A percentile compares a stretch with the other conserved stretches of the same genome.
Evolutionary conservation across 2,888 invertebrate genomes (phyloP).

Genomic region (Drosophila tanythrix): DNA sequence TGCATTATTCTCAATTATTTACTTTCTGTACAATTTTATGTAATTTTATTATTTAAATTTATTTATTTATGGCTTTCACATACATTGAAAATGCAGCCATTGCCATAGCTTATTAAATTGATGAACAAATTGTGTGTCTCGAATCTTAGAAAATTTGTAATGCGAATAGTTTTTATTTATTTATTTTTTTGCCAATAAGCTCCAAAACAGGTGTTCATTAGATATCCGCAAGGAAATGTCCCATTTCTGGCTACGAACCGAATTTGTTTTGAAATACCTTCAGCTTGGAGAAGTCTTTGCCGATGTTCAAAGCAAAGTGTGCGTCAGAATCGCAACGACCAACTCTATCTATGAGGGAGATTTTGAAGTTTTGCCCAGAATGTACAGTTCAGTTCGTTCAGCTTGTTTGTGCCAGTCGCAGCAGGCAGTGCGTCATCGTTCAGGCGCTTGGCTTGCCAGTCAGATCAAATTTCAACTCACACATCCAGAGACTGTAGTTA

Average conservation of each 20-base stretch:
- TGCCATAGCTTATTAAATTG: neutral
- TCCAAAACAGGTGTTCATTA: neutral
- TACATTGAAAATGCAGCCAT: neutral
- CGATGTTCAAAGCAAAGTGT: neutral
- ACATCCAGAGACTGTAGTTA: neutral
- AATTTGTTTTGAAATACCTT: neutral
- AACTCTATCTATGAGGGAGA: neutral
- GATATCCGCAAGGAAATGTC: neutral
- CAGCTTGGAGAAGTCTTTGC: neutral
- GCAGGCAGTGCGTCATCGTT: constrained; percentile 2
- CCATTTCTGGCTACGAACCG: neutral
- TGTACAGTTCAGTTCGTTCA: neutral
- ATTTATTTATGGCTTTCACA: neutral
- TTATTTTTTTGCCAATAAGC: neutral
- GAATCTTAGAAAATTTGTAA: neutral
- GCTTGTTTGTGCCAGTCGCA: neutral
- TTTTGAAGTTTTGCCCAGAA: neutral
- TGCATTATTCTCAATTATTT: neutral
- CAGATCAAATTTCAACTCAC: neutral
- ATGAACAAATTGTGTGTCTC: neutral
- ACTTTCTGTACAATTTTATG: neutral
- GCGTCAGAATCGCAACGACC: neutral
- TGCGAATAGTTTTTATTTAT: neutral
- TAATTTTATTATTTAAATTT: neutral
- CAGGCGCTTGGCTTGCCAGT: neutral